Conservation (phyloP, 2,797 vertebrate genomes). For the Apodemus agrarius region DNA sequence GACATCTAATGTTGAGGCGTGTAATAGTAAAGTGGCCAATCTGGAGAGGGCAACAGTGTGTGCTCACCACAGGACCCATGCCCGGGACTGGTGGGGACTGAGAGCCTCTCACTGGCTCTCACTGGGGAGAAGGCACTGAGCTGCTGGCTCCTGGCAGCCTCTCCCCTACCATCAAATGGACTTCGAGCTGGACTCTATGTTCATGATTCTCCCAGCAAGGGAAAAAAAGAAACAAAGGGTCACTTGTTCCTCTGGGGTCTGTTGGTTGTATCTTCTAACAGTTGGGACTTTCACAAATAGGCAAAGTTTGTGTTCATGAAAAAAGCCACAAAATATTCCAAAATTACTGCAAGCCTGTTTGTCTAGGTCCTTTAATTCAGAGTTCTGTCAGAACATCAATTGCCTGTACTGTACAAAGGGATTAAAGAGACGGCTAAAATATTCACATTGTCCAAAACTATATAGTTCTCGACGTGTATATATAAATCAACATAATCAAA, state of each 20-base stretch:
- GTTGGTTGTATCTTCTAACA: conserved; percentile 44
- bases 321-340: not conserved
- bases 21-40: not conserved
- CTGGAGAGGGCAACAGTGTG: not conserved
- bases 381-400: not conserved
- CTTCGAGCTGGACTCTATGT: not conserved
- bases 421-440: not conserved
- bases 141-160: not conserved
- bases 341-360: not conserved
- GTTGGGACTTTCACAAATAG: conserved; percentile 45
- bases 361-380: not conserved
- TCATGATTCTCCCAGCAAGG: not conserved
- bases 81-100: not conserved
- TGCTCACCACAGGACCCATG: too few species aligned
- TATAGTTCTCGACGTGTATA: not conserved
- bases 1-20: not conserved
- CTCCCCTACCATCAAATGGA: not conserved
- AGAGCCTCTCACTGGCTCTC: not conserved
- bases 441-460: not conserved
- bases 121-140: fast-evolving
- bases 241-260: conserved; percentile 22
- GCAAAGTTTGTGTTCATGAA: not conserved
- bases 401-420: not conserved
- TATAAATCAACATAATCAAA: not conserved
- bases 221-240: not conserved